A percentile compares a stretch with the other conserved stretches of the same genome.
These are phyloP conservation scores for Herminia tarsipennalis DNA, from an alignment of 2,888 invertebrate genomes.

Conservation along the genomic window DNA sequence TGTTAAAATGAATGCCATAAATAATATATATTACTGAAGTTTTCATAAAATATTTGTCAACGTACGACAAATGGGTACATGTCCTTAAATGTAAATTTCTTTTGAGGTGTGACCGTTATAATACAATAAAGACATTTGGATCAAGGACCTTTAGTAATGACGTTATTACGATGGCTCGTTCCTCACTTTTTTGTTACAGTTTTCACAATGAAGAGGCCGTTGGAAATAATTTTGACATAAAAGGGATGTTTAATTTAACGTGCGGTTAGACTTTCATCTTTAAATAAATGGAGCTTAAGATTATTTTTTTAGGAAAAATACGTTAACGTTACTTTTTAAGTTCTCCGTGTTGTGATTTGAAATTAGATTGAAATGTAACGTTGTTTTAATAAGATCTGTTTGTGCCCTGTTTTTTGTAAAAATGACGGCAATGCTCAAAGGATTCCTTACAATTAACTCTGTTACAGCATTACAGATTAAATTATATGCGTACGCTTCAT, in stretches of 20 bases:
- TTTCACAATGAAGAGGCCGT: constrained; percentile 26
- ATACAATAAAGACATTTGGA: constrained; percentile 53
- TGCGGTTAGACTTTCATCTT: constrained; percentile 16
- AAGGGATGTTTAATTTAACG: constrained; percentile 35
- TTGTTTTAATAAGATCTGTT: too few relatives aligned
- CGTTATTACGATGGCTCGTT: constrained; percentile 37
- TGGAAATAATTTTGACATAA: constrained; percentile 33
- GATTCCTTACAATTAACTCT: too few relatives aligned
- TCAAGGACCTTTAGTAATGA: constrained; percentile 51
- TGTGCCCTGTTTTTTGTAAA: too few relatives aligned
- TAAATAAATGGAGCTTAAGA: constrained; percentile 15
- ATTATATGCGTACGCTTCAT: too few relatives aligned
- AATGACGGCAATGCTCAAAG: too few relatives aligned
- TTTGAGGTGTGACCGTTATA: constrained; percentile 53
- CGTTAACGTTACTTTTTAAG: neutral
- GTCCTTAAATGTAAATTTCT: constrained; percentile 51
- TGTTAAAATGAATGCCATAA: neutral
- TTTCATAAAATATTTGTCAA: too few relatives aligned
- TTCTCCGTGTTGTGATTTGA: neutral
- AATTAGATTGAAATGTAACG: too few relatives aligned
- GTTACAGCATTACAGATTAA: too few relatives aligned
- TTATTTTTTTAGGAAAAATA: neutral
- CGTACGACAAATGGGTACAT: neutral
- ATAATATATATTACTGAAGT: too few relatives aligned
- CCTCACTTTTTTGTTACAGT: constrained; percentile 33